Base-by-base conservation (phyloP, 1,140 invertebrate genomes). In the Temnothorax nylanderi region DNA sequence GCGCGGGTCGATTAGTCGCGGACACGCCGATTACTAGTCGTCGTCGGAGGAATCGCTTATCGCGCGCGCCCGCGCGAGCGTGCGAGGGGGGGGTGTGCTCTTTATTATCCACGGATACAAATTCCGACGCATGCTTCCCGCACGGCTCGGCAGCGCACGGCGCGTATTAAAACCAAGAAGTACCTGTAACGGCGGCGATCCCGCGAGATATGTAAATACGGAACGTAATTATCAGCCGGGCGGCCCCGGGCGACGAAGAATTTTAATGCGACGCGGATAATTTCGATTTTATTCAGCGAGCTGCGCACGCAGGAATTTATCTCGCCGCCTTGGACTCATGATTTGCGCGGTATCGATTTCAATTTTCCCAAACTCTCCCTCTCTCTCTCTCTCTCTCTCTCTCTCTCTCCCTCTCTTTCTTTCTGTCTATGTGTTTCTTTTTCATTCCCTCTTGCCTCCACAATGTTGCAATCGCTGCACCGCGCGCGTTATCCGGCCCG, bases 151-250 rank as follows among this genome's bases (percentile, higher is more conserved):
- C 67, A 34, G 54, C 49, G 62, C 41, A 58, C 4, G 54, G 8
- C 69, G 69, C 32, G 54, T 75, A 84, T 84, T 84, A 84, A 84
- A 84, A 75, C 41, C 16, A 18, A 74, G 41, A 84, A 84, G 54
- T 62, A 84, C 80, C 69, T 34, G 56, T 84, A 84, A 74, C 69
- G 54, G 34, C 69, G 69, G 69, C 26, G 80, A 84, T 84, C 80
- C 54, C 80, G 80, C 69, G 80, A 49, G 80, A 84, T 84, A 84
- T 84, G 80, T 84, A 84, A 84, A 84, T 84, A 84, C 80, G 56
- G 34, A 56, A 84, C 26, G 69, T 75, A 84, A 84, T 84, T 84
- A 84, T 84, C 69, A 84, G 44, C 80, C 51, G 69, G 80, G 69
- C 69, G 41, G 80, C 80, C 80, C 11, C 80, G 8, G 69, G 80